Evolutionary conservation across 53 echinoderm and acorn worm species (phyloP), one percentile per base, ranked within the genome.

Genomic region (Hippasteria phrygiana): DNA sequence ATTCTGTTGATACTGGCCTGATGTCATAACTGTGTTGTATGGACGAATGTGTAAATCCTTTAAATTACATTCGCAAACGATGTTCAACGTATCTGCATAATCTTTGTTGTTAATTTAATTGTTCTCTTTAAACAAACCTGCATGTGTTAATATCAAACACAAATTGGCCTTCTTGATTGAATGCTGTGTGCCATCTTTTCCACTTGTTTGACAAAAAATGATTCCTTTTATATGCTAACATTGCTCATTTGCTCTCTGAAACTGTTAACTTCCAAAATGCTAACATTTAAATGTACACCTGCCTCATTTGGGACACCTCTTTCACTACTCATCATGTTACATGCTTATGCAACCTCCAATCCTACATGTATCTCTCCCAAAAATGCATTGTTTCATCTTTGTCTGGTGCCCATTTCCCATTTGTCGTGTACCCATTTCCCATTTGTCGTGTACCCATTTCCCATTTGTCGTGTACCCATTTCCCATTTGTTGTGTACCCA

Each of bases 11-110:
- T 53, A 48, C 34, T 50, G 9, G 48, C 48, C 51, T 76, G 76
- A 48, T 48, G 51, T 51, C 34, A 51, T 43, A 35, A 53, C 76
- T 76, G 76, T 51, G 50, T 53, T 53, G 16, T 35, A 46, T 50
- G 50, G 10, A 10, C 24, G 20, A 56, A 56, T 39, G 6, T 76
- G 27, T 14, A 0, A 46, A 5, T 74, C 34, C 16, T 34, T 4
- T 11, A 5, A 45, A 45, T 11, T 45, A 45, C 11, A 0, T 17
- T 59, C n/a, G 3, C 5, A 59, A 4, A 18, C 54, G 3, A 4
- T 17, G 0, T 54, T 16, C 4, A 59, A 59, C 26, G 24, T 59
- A 26, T 26, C 16, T 59, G n/a, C 6, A 7, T 7, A 7, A 11
- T 45, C 11, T 45, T 45, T 45, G 46, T 45, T 45, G 5, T 45